Base-by-base conservation (phyloP, 2,113 vertebrate species). In the Phylloscopus whistleri region DNA sequence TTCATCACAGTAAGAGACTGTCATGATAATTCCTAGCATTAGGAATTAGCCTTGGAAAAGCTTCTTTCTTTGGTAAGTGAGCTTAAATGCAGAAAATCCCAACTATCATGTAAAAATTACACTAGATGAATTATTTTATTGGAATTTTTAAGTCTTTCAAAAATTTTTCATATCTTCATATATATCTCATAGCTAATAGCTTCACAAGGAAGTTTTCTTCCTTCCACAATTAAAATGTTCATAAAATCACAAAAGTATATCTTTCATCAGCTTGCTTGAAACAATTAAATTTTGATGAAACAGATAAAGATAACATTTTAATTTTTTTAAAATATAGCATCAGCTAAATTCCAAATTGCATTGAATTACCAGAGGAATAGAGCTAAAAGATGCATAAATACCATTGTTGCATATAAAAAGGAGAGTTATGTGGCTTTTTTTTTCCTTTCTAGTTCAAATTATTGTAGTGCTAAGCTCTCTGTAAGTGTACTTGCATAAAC, bases 21-120 rank as follows among this genome's bases (percentile, higher is more conserved):
- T 46, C 19, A 35, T 30, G 7, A 23, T 43, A 75, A 44, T 39
- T 51, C 18, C 48, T 33, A 58, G 5, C 2, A 52, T 48, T 39
- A 74, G 6, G 21, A 60, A 58, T 43, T 9, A 48, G 9, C 26
- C 37, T 62, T 87, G 43, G 12, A 66, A 89, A 84, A 73, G 3
- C 3, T 17, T 41, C 24, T 63, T 92, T 41, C 26, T 77, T 93
- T 58, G 7, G 9, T 49, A 31, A 67, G 7, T 51, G 39, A 58
- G 20, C 9, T 17, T 37, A 70, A 84, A 66, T 58, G 27, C 1
- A 69, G 24, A 62, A 69, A 7, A 39, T 14, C 53, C 7, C 23
- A 12, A 37, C 11, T 67, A 62, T 30, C 0, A 63, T 0, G 0
- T 59, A 49, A 78, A 89, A 77, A 51, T 15, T 22, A 46, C 1